Evolutionary conservation across 2,797 vertebrate species (phyloP), one percentile per base, ranked within the genome.

Genomic region (Anabas testudineus): DNA sequence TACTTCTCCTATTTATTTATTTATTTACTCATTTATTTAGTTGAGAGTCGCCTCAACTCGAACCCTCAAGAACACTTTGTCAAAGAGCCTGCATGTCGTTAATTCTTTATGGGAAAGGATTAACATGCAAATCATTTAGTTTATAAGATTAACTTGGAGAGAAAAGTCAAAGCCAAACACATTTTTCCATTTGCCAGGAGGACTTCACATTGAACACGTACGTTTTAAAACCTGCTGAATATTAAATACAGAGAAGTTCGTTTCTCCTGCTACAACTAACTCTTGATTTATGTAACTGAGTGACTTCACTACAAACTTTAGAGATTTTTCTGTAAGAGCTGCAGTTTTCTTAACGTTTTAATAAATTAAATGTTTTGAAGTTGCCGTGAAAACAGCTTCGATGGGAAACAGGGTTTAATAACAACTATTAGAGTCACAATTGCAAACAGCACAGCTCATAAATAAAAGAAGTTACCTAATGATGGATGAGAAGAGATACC

Each of bases 71-170:
- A n/a, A n/a, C 28, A 30, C 30, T 30, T 30, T 71, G 36, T 80
- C 39, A 48, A 26, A 67, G 51, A 78, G 46, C 6, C 22, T 56
- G 39, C 30, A 32, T 75, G 63, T 67, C 36, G 37, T 59, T 30
- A 14, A 72, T 53, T 78, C 53, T 75, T 78, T 80, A 75, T 84
- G 72, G 70, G 51, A 51, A 37, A 73, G 70, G 81, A 83, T 89
- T 86, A 82, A 70, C 22, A 61, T 77, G 77, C 64, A 78, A 77
- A 83, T 74, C 37, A 74, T 80, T 77, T 54, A 65, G 19, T 85
- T 84, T 71, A 71, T 54, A 71, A 78, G 83, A 87, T 89, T 85
- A 85, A 83, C 58, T 54, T 48, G 7, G 51, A 76, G 75, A 82
- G 81, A 83, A 79, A 87, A 75, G 46, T 71, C 67, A 74, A 75